A percentile compares a stretch with the other conserved stretches of the same genome.
Evolutionary conservation across 2,888 invertebrate species (phyloP).

Genomic region (Idaea aversata): DNA sequence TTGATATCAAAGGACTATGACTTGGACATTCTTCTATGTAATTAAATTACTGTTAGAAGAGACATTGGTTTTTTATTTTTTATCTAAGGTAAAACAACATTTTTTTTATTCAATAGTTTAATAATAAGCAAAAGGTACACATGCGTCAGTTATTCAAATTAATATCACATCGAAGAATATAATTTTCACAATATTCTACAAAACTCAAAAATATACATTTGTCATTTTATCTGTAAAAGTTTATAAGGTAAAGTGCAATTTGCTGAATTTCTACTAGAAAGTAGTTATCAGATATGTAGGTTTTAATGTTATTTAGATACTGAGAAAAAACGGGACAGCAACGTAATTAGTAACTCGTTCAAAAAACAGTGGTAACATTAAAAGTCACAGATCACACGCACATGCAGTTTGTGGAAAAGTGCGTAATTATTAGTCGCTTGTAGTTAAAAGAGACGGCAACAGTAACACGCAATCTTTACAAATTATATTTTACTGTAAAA

Average conservation of each 20-base stretch:
- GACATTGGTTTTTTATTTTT: slow-evolving; percentile 12
- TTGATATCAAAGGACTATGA: slow-evolving; percentile 13
- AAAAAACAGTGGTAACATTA: no score
- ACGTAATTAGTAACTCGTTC: no score
- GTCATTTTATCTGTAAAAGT: background rate
- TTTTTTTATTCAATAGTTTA: slow-evolving; percentile 13
- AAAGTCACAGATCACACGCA: no score
- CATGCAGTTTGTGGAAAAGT: no score
- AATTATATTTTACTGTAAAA: no score
- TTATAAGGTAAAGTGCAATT: background rate
- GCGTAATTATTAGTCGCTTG: no score
- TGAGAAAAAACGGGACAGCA: no score
- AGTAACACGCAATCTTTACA: no score
- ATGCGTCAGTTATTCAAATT: slow-evolving; percentile 14
- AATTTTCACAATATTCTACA: slow-evolving; percentile 15
- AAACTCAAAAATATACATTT: slow-evolving; percentile 2
- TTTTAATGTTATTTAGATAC: no score
- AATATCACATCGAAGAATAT: slow-evolving; percentile 26
- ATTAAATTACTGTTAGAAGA: slow-evolving; percentile 22
- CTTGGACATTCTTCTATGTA: slow-evolving; percentile 17
- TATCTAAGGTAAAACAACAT: background rate
- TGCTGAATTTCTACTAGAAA: background rate
- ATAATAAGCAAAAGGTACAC: slow-evolving; percentile 8
- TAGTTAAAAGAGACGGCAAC: no score
- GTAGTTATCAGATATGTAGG: background rate